Evolutionary conservation across 2,113 vertebrate genomes (phyloP), one percentile per base, ranked within the genome.

Genomic region (Campylorhamphus procurvoides): DNA sequence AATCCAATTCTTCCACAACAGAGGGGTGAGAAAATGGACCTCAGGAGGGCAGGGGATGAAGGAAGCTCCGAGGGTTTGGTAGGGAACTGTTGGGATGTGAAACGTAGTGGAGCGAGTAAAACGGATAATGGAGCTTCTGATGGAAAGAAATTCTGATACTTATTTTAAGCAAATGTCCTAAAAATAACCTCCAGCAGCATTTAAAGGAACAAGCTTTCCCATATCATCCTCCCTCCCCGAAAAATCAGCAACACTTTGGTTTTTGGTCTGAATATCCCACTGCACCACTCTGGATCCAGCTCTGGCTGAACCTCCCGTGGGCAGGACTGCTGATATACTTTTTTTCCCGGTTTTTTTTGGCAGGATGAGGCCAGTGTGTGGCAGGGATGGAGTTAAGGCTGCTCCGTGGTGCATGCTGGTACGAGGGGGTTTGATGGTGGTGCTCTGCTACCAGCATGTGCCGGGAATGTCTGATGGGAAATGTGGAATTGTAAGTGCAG

Each of bases 371-470:
- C 5, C 7, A 5, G 77, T 78, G 66, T 3, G 87, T 39, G 96
- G 98, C 97, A 90, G 77, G 12, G 93, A 98, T 84, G 82, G 98
- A 86, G 98, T 98, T 98, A 98, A 98, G 80, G 24, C 47, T 28
- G 96, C 97, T 97, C 96, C 96, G 97, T 91, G 95, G 97, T 98
- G 98, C 98, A 98, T 98, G 98, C 96, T 96, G 98, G 98, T 98
- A 95, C 69, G 93, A 86, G 91, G 88, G 90, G 80, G 94, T 94
- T 93, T 78, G 97, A 78, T 96, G 97, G 97, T 96, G 84, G 97
- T 97, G 98, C 97, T 96, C 95, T 85, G 97, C 97, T 94, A 33
- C 24, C 96, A 97, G 97, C 98, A 95, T 97, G 98, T 98, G 97
- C 95, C 83, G 81, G 94, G 98, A 63, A 97, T 97, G 97, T 94